A percentile compares a stretch with the other conserved stretches of the same genome.
Conservation (phyloP, 2,888 invertebrate genomes). For the Sphinx pinastri region DNA sequence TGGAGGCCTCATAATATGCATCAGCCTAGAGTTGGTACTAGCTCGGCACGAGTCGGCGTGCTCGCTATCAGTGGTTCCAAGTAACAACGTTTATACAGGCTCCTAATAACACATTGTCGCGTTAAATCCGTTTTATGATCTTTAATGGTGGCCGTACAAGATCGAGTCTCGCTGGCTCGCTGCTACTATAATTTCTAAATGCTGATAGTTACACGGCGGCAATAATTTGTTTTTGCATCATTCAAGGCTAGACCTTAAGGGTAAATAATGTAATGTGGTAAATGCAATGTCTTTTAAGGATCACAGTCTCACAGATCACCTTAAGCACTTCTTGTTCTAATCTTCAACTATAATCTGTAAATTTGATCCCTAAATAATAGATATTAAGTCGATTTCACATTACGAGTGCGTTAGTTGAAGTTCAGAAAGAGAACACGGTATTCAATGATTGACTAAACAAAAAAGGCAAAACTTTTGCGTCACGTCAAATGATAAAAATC, state of each 20-base stretch:
- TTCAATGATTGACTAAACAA: no score
- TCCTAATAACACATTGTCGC: conserved; percentile 43
- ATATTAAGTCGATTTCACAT: no score
- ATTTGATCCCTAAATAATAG: no score
- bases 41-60: conserved; percentile 1
- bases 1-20: background rate
- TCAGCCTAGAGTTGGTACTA: background rate
- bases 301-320: no score
- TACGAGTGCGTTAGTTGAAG: no score
- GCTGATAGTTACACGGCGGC: background rate
- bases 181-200: background rate
- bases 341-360: no score
- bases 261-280: no score
- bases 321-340: no score
- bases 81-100: conserved; percentile 40
- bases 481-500: no score
- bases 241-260: background rate
- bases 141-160: conserved; percentile 32
- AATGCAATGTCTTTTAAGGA: no score
- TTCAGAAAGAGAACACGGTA: no score
- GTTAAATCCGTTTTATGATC: conserved; percentile 42
- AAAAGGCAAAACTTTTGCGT: no score
- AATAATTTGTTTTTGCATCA: background rate
- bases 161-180: conserved; percentile 1
- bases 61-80: conserved; percentile 36